Evolutionary conservation across 2,797 vertebrate species (phyloP), one percentile per base, ranked within the genome.

Genomic region (Chelidonichthys spinosus): DNA sequence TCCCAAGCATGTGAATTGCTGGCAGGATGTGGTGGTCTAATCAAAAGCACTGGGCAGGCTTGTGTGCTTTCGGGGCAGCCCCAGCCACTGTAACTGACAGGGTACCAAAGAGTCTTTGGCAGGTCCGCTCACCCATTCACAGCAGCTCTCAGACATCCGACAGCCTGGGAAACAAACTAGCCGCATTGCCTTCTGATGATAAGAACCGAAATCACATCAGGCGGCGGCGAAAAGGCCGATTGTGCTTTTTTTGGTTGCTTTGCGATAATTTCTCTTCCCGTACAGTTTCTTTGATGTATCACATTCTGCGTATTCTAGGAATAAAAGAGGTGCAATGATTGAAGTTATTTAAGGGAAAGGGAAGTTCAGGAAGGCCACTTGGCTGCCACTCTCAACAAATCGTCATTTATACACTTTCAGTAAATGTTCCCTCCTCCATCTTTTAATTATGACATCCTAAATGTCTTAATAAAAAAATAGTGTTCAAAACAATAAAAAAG

Each of bases 21-120:
- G 68, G 59, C 75, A 15, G 65, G 78, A 84, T 72, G 60, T 5
- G 47, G 53, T 50, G 68, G 59, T 72, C 56, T 56, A 76, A 85
- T 89, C 72, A 83, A 90, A 82, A 82, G 83, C 35, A 1, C 6
- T 52, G 65, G 83, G 66, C 69, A 72, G 62, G 63, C 79, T 25
- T 64, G 43, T 65, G 44, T 55, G 56, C 68, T 90, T 87, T 39
- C 74, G 75, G 77, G 79, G 65, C 76, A 47, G 74, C 69, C 37
- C 69, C 69, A 76, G 74, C 79, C 68, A 58, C 82, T 88, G 81
- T 89, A 87, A 85, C 72, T 91, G 89, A 93, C 88, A 87, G 78
- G 62, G 60, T 68, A 89, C 90, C 87, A 91, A 90, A 93, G 89
- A 82, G 79, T 88, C 81, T 83, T 87, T 92, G 91, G 87, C 92